These are phyloP conservation scores for Octomys mimax DNA, from an alignment of 2,797 vertebrate species.

Conservation along the genomic window DNA sequence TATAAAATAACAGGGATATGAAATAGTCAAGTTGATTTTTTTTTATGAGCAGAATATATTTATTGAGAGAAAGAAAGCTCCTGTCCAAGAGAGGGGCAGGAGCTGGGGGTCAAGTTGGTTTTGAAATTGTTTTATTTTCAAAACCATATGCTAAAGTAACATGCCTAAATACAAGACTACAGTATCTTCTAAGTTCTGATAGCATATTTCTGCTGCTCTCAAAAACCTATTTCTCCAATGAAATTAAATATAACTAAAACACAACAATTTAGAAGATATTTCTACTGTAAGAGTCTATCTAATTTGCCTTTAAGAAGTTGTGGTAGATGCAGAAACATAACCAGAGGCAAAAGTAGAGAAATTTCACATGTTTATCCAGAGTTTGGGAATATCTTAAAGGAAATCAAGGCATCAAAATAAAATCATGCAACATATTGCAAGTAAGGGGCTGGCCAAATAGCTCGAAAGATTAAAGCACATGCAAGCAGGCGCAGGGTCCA, in stretches of 20 bases:
- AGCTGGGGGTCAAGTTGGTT: slow-evolving; percentile 57
- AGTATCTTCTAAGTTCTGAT: slow-evolving; percentile 44
- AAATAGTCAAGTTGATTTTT: slow-evolving; percentile 62
- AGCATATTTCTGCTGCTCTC: slow-evolving; percentile 53
- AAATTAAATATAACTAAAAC: slow-evolving; percentile 18
- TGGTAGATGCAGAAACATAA: neutral
- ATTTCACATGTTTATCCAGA: neutral
- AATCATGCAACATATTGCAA: slow-evolving; percentile 28
- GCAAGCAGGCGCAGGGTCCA: too few relatives aligned
- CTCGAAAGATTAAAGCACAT: too few relatives aligned
- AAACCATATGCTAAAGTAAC: slow-evolving; percentile 48
- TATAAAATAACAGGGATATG: slow-evolving; percentile 60
- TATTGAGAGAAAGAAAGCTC: too few relatives aligned
- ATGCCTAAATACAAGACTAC: neutral
- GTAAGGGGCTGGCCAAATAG: neutral
- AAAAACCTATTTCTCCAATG: slow-evolving; percentile 56
- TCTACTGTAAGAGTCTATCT: neutral
- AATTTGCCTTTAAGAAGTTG: slow-evolving; percentile 4
- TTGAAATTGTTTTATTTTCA: slow-evolving; percentile 36
- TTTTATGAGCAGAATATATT: too few relatives aligned
- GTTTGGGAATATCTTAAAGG: slow-evolving; percentile 38
- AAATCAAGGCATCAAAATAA: slow-evolving; percentile 59
- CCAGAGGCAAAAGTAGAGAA: neutral
- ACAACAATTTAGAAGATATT: slow-evolving; percentile 6
- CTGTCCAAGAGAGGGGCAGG: too few relatives aligned